Base-by-base conservation (phyloP, 2,888 invertebrate genomes). In the Homarus gammarus region DNA sequence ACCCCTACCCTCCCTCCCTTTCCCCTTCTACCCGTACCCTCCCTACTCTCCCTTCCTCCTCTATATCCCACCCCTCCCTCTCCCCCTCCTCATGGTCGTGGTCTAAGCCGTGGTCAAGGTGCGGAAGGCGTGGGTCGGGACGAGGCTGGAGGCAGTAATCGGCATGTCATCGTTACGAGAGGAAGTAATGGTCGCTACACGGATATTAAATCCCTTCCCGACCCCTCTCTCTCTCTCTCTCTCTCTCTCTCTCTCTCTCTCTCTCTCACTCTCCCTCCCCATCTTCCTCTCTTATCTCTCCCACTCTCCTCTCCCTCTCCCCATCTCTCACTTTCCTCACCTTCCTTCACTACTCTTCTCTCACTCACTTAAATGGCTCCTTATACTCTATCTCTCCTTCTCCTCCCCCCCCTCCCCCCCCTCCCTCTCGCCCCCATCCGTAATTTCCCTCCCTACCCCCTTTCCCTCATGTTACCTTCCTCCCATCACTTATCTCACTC, bases 171-270 rank as follows among this genome's bases (percentile, higher is more conserved):
- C 87, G 87, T 87, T 87, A 79, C 87, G 79, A 87, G 87, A 38
- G 81, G 51, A 87, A 87, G 87, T 87, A 87, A 87, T 87, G 87
- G 79, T 81, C 87, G 81, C 87, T 87, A 87, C 81, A 87, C 87
- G 51, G 87, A 87, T 87, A 87, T 87, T 87, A 87, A 87, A 87
- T 87, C 87, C 87, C 87, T 87, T 87, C 87, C 87, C 81, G 2
- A 5, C 87, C 77, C 44, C 84, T 36, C 84, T 22, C 38, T 72
- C 73, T 8, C 51, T 36, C 68, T 51, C 36, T 51, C 72, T 36
- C 38, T 36, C 10, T 8, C 73, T 51, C 36, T 56, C 61, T 31
- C 64, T n/a, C 56, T 49, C 77, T 64, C 44, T 64, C 61, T 64
- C 81, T 61, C 81, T 61, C 81, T 56, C 56, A 79, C 79, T 79